Evolutionary conservation across 92 coral and sea anemone genomes (phyloP), one percentile per base, ranked within the genome.

Genomic region (Actinostola sp.): DNA sequence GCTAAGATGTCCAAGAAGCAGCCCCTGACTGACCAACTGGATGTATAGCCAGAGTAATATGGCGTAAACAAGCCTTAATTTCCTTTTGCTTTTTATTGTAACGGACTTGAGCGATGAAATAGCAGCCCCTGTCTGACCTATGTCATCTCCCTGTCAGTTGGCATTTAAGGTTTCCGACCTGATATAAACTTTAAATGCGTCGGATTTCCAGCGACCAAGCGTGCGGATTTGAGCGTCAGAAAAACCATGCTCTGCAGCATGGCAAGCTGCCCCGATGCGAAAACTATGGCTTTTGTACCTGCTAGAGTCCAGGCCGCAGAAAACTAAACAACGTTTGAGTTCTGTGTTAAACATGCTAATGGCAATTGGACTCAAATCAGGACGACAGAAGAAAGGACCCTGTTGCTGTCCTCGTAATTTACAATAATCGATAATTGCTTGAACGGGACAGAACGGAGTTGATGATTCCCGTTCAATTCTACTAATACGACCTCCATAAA

Each of bases 141-240:
- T 54, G 5, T 12, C 31, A 54, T 20, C 6, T 25, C 10, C 9
- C 61, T 20, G 1, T 54, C 31, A 19, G 29, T 1, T 54, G 3
- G 61, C 61, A 0, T 0, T 20, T 0, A 54, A 24, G 0, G 61
- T 24, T 54, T 54, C 61, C 24, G 61, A 54, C 2, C 31, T 3
- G 15, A 54, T 0, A 25, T 54, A 53, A 41, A 34, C 30, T 55
- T 70, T 70, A 51, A 72, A 72, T 1, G 78, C 78, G 28, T 72
- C 78, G 27, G 80, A 74, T 61, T 73, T 62, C 79, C 79, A 73
- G 56, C 70, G 58, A 41, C 81, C 81, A 29, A 75, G 63, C 17
- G n/a, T 49, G 21, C 73, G 73, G 63, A 75, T 75, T 66, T 52
- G 82, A 41, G 59, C 26, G 66, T 54, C 67, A 28, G 67, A 49